Percentiles rank a stretch among this genome's conserved stretches.
These are phyloP conservation scores for Dipus sagitta DNA, from an alignment of 2,797 vertebrate genomes.

Conservation along the genomic window DNA sequence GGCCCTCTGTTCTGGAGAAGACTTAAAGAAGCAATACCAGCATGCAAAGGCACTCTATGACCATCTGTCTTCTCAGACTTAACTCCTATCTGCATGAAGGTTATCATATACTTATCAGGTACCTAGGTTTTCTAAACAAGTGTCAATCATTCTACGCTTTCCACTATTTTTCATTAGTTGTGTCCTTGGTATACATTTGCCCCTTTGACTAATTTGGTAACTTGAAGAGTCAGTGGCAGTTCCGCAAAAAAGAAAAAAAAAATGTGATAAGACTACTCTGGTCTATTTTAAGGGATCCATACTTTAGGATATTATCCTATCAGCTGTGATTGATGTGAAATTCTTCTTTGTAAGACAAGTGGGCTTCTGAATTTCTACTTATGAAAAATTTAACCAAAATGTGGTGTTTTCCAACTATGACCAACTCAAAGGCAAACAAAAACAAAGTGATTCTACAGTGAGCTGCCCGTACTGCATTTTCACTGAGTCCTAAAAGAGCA, in stretches of 20 bases:
- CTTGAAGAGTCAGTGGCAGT: constrained; percentile 65
- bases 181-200: constrained; percentile 68
- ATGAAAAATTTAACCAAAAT: constrained; percentile 54
- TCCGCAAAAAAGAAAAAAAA: constrained; percentile 55
- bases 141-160: constrained; percentile 52
- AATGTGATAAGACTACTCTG: neutral
- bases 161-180: constrained; percentile 10
- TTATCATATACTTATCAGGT: neutral
- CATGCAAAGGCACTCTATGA: constrained; percentile 19
- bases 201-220: constrained; percentile 75
- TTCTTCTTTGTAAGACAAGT: constrained; percentile 60
- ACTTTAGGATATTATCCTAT: constrained; percentile 45
- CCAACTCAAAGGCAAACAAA: constrained; percentile 43
- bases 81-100: neutral
- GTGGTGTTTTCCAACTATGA: constrained; percentile 12
- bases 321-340: constrained; percentile 54
- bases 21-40: constrained; percentile 46
- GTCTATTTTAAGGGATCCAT: neutral
- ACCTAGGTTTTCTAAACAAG: constrained; percentile 29
- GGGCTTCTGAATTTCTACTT: constrained; percentile 25
- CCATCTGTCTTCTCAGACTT: neutral
- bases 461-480: constrained; percentile 62
- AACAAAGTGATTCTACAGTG: constrained; percentile 11
- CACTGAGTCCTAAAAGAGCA: constrained; percentile 65
- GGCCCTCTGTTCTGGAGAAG: constrained; percentile 58